phyloP scores from a whole-genome alignment of 2,113 vertebrate genomes.

The Mormyrus lacerda region DNA sequence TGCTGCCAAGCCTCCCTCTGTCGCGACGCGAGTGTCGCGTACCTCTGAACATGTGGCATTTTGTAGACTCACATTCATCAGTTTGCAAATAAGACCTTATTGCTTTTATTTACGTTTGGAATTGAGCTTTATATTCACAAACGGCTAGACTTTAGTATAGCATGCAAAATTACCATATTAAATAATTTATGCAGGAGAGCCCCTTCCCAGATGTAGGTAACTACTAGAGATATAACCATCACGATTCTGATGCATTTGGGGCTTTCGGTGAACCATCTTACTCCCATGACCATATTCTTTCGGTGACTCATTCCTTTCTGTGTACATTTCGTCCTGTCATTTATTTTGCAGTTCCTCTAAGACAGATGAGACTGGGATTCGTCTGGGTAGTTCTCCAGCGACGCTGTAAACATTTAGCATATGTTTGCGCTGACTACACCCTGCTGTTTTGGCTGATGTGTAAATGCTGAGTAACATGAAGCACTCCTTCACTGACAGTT shows the following conservation, averaged over 20 bases:
- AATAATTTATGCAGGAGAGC: not conserved
- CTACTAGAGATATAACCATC: not conserved
- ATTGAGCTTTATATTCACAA: not conserved
- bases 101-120: not conserved
- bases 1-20: not conserved
- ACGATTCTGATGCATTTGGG: not conserved
- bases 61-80: not conserved
- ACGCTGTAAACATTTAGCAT: not conserved
- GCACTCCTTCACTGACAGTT: not conserved
- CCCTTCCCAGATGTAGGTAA: not conserved
- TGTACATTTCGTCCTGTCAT: not conserved
- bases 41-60: not conserved
- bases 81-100: not conserved
- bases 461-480: not conserved
- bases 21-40: not conserved
- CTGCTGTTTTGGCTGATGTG: not conserved
- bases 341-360: not conserved
- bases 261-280: not conserved
- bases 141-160: not conserved
- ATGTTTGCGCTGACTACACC: not conserved
- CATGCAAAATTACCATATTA: not conserved
- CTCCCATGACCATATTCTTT: not conserved
- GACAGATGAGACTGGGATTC: not conserved
- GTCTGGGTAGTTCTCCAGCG: not conserved
- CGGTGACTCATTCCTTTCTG: not conserved